Conservation (phyloP, 1,140 invertebrate species). For the Pseudachorutes palmiensis region DNA sequence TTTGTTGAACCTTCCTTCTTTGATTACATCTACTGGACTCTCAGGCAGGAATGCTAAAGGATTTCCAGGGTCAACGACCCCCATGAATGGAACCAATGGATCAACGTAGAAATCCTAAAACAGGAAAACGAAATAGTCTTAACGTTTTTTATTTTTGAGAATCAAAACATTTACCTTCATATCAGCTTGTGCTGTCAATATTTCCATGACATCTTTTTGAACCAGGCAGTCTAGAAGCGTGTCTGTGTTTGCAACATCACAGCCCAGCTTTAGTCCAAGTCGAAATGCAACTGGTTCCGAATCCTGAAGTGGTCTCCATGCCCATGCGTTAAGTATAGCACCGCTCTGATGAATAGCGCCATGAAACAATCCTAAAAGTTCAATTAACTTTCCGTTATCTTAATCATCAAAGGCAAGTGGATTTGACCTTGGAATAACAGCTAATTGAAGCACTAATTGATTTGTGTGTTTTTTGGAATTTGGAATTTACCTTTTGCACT, state of each 20-base stretch:
- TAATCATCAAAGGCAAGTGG: neutral
- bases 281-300: neutral
- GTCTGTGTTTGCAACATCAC: neutral
- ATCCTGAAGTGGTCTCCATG: slow-evolving; percentile 25
- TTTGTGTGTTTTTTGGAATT: no score
- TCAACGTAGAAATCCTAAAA: neutral
- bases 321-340: slow-evolving; percentile 48
- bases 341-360: slow-evolving; percentile 44
- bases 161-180: neutral
- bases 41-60: neutral
- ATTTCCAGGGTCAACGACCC: neutral
- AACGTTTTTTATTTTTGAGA: no score
- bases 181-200: neutral
- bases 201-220: neutral
- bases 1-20: neutral
- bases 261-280: neutral
- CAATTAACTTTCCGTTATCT: neutral
- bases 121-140: no score
- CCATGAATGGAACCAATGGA: neutral
- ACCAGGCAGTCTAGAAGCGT: neutral
- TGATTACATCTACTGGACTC: neutral
- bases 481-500: no score
- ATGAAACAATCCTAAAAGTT: slow-evolving; percentile 41
- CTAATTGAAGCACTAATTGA: neutral
- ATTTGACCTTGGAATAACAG: neutral